These are phyloP conservation scores for Polia nebulosa DNA, from an alignment of 2,888 invertebrate species.

Conservation along the genomic window DNA sequence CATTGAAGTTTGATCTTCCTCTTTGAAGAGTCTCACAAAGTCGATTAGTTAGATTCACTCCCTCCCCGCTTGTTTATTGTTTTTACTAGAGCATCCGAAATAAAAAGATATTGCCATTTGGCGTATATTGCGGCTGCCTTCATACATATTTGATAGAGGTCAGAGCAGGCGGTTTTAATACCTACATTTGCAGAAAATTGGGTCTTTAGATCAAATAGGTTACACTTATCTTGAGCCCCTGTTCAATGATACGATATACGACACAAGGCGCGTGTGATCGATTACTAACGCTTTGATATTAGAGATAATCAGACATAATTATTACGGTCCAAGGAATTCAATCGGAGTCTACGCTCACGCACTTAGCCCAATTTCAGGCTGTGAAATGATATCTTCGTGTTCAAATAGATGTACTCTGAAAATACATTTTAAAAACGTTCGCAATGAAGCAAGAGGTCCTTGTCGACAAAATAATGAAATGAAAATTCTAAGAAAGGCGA, in stretches of 20 bases:
- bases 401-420: slow-evolving; percentile 28
- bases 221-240: slow-evolving; percentile 19
- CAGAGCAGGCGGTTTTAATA: slow-evolving; percentile 33
- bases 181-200: slow-evolving; percentile 32
- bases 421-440: slow-evolving; percentile 26
- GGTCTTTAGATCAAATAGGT: slow-evolving; percentile 29
- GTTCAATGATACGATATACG: slow-evolving; percentile 25
- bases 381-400: slow-evolving; percentile 33
- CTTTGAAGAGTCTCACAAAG: slow-evolving; percentile 61
- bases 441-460: slow-evolving; percentile 3
- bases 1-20: slow-evolving; percentile 59
- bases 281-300: slow-evolving; percentile 55
- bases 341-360: slow-evolving; percentile 43
- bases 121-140: slow-evolving; percentile 47
- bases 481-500: slow-evolving; percentile 17
- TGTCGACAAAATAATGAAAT: slow-evolving; percentile 25
- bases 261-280: slow-evolving; percentile 36
- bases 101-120: slow-evolving; percentile 60
- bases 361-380: slow-evolving; percentile 27
- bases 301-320: slow-evolving; percentile 59
- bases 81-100: slow-evolving; percentile 56
- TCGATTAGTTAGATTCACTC: slow-evolving; percentile 62
- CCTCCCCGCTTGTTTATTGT: slow-evolving; percentile 63
- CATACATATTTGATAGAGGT: slow-evolving; percentile 60
- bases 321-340: slow-evolving; percentile 50